Conservation (phyloP, 1,140 invertebrate species). For the Cotesia vestalis region DNA sequence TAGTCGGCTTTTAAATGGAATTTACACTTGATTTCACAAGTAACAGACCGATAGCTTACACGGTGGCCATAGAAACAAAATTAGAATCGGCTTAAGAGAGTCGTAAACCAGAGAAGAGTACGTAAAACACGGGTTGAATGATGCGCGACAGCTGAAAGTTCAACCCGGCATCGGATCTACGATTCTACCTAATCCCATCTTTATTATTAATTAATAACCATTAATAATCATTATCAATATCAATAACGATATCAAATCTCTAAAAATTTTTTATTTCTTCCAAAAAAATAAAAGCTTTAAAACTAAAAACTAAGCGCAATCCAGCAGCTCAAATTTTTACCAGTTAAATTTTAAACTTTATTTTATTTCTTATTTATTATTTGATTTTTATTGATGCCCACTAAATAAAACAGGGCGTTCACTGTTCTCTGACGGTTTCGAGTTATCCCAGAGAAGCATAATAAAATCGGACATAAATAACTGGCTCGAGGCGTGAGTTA, state of each 20-base stretch:
- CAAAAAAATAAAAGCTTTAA: too few species aligned
- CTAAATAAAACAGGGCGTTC: conserved; percentile 34
- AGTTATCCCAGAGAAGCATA: conserved; percentile 23
- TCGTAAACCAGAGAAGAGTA: conserved; percentile 35
- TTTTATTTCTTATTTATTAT: conserved; percentile 11
- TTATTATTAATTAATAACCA: conserved; percentile 11
- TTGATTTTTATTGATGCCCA: conserved; percentile 10
- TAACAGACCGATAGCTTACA: conserved; percentile 6
- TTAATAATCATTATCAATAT: not conserved
- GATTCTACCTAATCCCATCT: not conserved
- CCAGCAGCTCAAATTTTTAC: too few species aligned
- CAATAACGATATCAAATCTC: too few species aligned
- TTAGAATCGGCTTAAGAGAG: conserved; percentile 36
- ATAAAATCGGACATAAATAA: conserved; percentile 45
- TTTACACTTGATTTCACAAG: conserved; percentile 30
- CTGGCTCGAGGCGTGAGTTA: conserved; percentile 29
- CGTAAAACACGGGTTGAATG: conserved; percentile 44
- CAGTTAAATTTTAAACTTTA: not conserved
- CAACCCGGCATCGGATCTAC: conserved; percentile 5
- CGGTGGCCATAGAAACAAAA: conserved; percentile 41
- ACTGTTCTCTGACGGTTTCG: conserved; percentile 34
- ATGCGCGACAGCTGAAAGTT: conserved; percentile 49
- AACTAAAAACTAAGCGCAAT: too few species aligned
- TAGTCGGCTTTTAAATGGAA: conserved; percentile 13
- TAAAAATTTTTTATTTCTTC: too few species aligned